These are phyloP conservation scores for Salvator merianae DNA, from an alignment of 2,113 vertebrate species.

Conservation along the genomic window DNA sequence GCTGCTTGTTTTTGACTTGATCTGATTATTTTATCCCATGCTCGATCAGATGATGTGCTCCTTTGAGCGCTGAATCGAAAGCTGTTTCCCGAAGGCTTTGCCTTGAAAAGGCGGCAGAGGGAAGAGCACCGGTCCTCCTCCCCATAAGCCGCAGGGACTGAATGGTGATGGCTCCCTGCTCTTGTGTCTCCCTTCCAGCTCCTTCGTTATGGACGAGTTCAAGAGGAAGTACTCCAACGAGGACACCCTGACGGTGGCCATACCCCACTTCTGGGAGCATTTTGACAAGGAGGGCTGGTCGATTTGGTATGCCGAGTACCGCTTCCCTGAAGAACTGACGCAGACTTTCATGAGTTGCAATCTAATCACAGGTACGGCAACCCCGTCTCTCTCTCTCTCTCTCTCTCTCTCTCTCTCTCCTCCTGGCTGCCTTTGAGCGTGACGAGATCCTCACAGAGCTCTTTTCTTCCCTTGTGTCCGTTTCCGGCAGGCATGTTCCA, in stretches of 20 bases:
- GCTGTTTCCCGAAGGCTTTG: not conserved
- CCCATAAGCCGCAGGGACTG: too few species aligned
- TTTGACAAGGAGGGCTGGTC: constrained; percentile 90
- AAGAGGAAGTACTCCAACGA: constrained; percentile 94
- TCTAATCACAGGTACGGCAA: constrained; percentile 87
- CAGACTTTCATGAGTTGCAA: constrained; percentile 95
- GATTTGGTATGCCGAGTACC: constrained; percentile 88
- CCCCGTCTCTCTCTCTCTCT: accelerated
- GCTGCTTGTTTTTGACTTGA: not conserved
- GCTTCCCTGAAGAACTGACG: constrained; percentile 85
- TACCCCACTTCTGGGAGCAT: constrained; percentile 91
- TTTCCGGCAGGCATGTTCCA: constrained; percentile 88
- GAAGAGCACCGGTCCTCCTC: too few species aligned
- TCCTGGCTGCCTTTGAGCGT: too few species aligned
- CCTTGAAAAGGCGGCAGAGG: not conserved
- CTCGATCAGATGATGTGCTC: too few species aligned
- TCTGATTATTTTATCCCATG: not conserved
- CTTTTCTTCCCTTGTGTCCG: not conserved
- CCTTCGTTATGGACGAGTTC: constrained; percentile 91
- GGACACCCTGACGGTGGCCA: constrained; percentile 85
- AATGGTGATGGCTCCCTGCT: not conserved
- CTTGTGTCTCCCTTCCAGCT: constrained; percentile 54
- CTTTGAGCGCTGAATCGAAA: not conserved
- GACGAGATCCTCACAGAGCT: not conserved
- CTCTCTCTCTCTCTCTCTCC: accelerated